phyloP scores from a whole-genome alignment of 2,888 invertebrate species.

The Camptogramma bilineatum region DNA sequence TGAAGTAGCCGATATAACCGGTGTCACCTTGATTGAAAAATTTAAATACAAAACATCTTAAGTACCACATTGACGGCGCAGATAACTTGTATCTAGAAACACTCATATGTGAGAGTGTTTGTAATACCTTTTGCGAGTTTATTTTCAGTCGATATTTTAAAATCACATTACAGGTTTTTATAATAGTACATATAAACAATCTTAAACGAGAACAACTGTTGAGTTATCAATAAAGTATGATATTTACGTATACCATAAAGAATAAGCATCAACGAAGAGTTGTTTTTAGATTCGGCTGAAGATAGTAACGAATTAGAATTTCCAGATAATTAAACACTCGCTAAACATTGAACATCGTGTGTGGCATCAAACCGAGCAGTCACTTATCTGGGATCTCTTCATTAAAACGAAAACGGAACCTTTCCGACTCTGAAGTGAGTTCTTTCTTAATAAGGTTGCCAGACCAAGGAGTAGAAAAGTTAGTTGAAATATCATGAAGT shows the following conservation, averaged over 20 bases:
- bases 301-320: slow-evolving; percentile 47
- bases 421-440: slow-evolving; percentile 45
- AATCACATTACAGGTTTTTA: neutral
- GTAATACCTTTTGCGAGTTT: slow-evolving; percentile 24
- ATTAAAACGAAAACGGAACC: slow-evolving; percentile 61
- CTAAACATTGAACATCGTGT: slow-evolving; percentile 58
- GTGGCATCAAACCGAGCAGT: slow-evolving; percentile 57
- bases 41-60: slow-evolving; percentile 73
- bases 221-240: slow-evolving; percentile 1
- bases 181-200: slow-evolving; percentile 6
- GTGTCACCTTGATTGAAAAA: slow-evolving; percentile 69
- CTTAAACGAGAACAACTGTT: too few relatives aligned
- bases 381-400: slow-evolving; percentile 65
- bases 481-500: neutral
- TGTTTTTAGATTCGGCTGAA: slow-evolving; percentile 27
- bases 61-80: slow-evolving; percentile 42
- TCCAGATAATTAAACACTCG: slow-evolving; percentile 44
- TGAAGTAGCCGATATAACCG: slow-evolving; percentile 76
- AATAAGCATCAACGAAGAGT: slow-evolving; percentile 21
- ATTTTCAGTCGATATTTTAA: slow-evolving; percentile 3
- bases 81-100: slow-evolving; percentile 45
- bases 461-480: slow-evolving; percentile 15
- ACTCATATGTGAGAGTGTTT: slow-evolving; percentile 38
- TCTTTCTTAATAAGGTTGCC: slow-evolving; percentile 50
- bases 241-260: slow-evolving; percentile 24